Evolutionary conservation across 1,140 invertebrate genomes (phyloP), one percentile per base, ranked within the genome.

Genomic region (Polyergus mexicanus): DNA sequence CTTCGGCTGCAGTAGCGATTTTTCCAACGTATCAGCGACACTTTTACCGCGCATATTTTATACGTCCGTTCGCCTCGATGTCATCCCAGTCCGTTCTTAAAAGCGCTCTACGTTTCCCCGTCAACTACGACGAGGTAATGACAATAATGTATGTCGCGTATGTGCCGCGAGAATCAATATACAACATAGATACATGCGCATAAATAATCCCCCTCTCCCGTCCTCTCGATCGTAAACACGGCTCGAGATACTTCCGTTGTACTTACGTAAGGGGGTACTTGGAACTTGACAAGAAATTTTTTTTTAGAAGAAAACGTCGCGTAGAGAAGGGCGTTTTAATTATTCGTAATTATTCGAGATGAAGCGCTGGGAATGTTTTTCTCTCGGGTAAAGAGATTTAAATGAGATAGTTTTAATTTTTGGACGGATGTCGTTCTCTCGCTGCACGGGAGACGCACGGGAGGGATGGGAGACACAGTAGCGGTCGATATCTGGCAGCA

Each of bases 1-100:
- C 44, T 47, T 22, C 44, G 62, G 86, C 32, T 66, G 76, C 86
- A 75, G 66, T 85, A 88, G 87, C 74, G 71, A 88, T 88, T 88
- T 88, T 88, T 88, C 80, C 25, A 77, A 51, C 87, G 72, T 86
- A 72, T 88, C 87, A 78, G 80, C 87, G 68, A 68, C 84, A 85
- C 86, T 74, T 88, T 88, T 88, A 77, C 72, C 77, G 56, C 72
- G 13, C 69, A 72, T 60, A 83, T 60, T 60, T 83, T 60, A 83
- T 71, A 69, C 38, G 66, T 72, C 54, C 66, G 66, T 66, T 25
- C 44, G 16, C 44, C 38, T 32, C 47, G 78, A 32, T 60, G 54
- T 51, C 32, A 32, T 32, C 47, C 47, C 68, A 74, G 78, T 32
- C 69, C 69, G 32, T 54, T 72, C 54, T 83, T 74, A 47, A 51